Evolutionary conservation across 2,113 vertebrate species (phyloP).

Genomic region (Budorcas taxicolor): DNA sequence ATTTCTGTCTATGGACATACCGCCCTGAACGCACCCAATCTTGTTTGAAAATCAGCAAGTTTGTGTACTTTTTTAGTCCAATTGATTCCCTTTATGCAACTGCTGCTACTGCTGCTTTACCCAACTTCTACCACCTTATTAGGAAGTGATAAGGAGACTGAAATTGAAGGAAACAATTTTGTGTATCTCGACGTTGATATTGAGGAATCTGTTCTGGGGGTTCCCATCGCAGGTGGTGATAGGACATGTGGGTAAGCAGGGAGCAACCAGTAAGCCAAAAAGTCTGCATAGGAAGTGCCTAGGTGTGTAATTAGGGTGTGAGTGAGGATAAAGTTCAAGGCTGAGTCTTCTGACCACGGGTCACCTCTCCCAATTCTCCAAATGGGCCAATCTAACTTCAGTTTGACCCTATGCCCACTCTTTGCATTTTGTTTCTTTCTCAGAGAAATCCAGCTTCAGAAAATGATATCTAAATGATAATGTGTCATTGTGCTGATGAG

Average conservation of each 20-base stretch:
- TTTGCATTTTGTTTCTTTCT: slow-evolving; percentile 6
- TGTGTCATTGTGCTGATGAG: slow-evolving; percentile 42
- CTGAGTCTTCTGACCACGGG: background rate
- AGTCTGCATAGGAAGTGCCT: background rate
- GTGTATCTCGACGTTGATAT: background rate
- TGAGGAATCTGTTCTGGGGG: background rate
- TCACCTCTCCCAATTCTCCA: background rate
- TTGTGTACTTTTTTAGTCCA: background rate
- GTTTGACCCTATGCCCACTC: slow-evolving; percentile 24
- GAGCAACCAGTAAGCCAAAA: background rate
- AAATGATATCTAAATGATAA: slow-evolving; percentile 55
- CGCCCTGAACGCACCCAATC: background rate
- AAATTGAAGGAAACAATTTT: background rate
- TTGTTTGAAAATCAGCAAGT: background rate
- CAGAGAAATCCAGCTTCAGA: background rate
- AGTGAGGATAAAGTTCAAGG: background rate
- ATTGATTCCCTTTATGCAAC: no score
- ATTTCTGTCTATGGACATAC: background rate
- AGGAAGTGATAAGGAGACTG: background rate
- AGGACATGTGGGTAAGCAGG: background rate
- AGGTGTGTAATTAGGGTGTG: background rate
- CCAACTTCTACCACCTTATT: background rate
- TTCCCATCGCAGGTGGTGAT: background rate
- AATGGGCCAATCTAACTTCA: background rate
- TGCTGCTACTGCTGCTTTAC: no score